Base-by-base conservation (phyloP, 2,113 vertebrate species). In the Bubo bubo region DNA sequence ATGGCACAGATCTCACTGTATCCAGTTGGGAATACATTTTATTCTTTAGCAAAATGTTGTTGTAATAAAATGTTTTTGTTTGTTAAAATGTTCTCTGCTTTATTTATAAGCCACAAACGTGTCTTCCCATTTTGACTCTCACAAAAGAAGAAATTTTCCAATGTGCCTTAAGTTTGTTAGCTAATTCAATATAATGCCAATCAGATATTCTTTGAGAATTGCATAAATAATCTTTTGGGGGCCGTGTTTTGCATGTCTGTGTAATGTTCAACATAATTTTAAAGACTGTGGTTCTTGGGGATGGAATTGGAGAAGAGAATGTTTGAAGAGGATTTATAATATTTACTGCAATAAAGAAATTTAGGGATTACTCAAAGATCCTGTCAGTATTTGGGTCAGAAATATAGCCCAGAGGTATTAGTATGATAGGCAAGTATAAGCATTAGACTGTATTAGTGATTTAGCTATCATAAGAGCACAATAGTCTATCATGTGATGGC, bases 401-500 rank as follows among this genome's bases (percentile, higher is more conserved):
- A 95, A 83, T 81, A 80, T 45, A 86, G 96, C 88, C 93, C 70
- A 35, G 91, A 80, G 80, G 95, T 88, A 90, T 96, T 94, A 94
- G 74, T 59, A 73, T 88, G 86, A 96, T 95, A 60, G 95, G 67
- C 94, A 83, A 79, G 93, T 90, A 37, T 66, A 88, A 96, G 97
- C 96, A 94, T 97, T 97, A 96, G 96, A 45, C 90, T 97, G 95
- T 80, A 98, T 97, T 97, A 97, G 94, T 97, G 96, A 95, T 93
- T 97, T 97, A 95, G 95, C 88, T 88, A 89, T 96, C 92, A 37
- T 94, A 96, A 96, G 91, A 93, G 91, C 91, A 97, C 94, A 94
- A 91, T 95, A 39, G 93, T 89, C 82, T 41, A 27, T 79, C 94
- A 80, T 70, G 95, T 92, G 96, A 95, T 91, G 92, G 90, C 80